phyloP scores from a whole-genome alignment of 2,888 invertebrate species.

The Ectemnius lituratus region DNA sequence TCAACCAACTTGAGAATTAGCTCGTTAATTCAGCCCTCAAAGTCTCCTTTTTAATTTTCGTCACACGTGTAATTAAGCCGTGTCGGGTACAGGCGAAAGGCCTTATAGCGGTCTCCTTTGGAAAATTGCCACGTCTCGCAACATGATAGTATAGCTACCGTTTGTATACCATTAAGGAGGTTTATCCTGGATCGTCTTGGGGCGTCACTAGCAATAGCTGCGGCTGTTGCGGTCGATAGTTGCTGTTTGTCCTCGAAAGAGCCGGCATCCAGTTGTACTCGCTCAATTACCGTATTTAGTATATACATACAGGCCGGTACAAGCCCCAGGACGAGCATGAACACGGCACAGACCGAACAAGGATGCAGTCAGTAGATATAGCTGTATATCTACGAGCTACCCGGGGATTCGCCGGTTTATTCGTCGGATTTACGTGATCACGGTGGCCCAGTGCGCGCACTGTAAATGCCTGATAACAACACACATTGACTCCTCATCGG shows the following conservation, averaged over 20 bases:
- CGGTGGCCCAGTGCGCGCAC: no score
- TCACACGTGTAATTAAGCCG: no score
- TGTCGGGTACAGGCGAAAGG: no score
- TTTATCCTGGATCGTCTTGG: background rate
- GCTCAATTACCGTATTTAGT: slow-evolving; percentile 25
- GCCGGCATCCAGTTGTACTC: slow-evolving; percentile 3
- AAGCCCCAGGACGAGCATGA: slow-evolving; percentile 47
- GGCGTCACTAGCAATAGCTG: background rate
- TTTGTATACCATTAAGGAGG: background rate
- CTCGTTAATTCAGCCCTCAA: background rate
- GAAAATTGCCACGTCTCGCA: no score
- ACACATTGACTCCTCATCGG: no score
- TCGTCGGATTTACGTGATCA: slow-evolving; percentile 29
- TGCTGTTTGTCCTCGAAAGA: slow-evolving; percentile 7
- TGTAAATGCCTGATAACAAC: no score
- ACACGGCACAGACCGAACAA: slow-evolving; percentile 20
- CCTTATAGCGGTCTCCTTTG: no score
- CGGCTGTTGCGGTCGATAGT: background rate
- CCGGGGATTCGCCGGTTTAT: slow-evolving; percentile 47
- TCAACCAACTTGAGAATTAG: background rate
- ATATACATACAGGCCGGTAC: slow-evolving; percentile 14
- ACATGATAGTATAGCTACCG: no score
- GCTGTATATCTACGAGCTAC: slow-evolving; percentile 42
- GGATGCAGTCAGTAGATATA: slow-evolving; percentile 31
- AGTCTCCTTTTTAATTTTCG: background rate